Base-by-base conservation (phyloP, 1,140 invertebrate genomes). In the Brachionus calyciflorus region DNA sequence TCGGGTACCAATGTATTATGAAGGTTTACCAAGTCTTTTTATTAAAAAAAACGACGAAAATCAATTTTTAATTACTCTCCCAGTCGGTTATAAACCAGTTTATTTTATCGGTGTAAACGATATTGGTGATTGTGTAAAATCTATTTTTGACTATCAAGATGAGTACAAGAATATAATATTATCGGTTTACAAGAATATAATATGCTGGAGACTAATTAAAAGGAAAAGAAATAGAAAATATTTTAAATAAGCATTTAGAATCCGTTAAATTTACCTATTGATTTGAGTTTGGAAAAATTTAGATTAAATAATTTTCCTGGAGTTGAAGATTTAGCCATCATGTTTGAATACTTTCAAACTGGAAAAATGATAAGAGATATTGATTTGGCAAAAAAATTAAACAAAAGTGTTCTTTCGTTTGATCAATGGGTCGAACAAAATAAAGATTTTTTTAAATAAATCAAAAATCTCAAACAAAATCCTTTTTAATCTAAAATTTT, bases 281-380 rank as follows among this genome's bases (percentile, higher is more conserved):
- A 60, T 19, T 19, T 33, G 6, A 60, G 12, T 60, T n/a, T 60
- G n/a, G 55, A 60, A 28, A 14, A 60, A 37, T 60, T 37, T 37
- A 33, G 12, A 33, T 60, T 30, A 33, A 17, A 33, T 33, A n/a
- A 3, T 17, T 60, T 60, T 60, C 55, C 55, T 19, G 55, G 55
- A 14, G 55, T 60, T 17, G 55, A 60, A 37, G 55, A 60, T 17
- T 33, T 60, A 19, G 30, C 17, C 0, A 60, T 33, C 37, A 60
- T 60, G 55, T 60, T 60, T 37, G 55, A 60, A n/a, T 60, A 33
- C 37, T 60, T n/a, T 37, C 55, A 60, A 19, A 60, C 55, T 7
- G 55, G 17, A 5, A 60, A 60, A 60, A 60, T 60, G 55, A 17
- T 33, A 17, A 30, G 55, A 37, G 55, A 60, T 37, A 17, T 60